Base-by-base conservation (phyloP, 2,113 vertebrate species). In the Strix uralensis region DNA sequence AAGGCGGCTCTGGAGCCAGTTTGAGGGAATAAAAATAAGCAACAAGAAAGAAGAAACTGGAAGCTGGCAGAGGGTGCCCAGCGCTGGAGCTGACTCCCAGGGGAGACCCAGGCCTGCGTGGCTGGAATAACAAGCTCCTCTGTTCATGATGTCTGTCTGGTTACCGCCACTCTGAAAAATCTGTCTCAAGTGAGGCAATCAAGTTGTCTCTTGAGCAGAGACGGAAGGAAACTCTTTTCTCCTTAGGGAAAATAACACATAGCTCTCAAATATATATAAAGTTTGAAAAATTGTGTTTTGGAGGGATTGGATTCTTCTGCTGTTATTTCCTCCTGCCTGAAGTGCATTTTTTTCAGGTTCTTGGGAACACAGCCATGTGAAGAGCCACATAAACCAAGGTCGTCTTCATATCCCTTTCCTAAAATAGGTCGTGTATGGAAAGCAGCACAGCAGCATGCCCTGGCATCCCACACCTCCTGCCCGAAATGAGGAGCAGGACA, bases 181-280 rank as follows among this genome's bases (percentile, higher is more conserved):
- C 73, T 87, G 78, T 91, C 95, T 95, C 94, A 91, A 91, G 94
- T 80, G 86, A 97, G 79, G 89, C 89, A 96, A 96, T 97, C 95
- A 94, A 95, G 94, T 44, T 95, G 89, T 95, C 91, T 97, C 91
- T 95, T 94, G 85, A 89, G 81, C 81, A 86, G 65, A 94, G 72
- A 89, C 1, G 11, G 95, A 92, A 89, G 83, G 77, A 91, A 95
- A 95, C 73, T 80, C 84, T 95, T 85, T 91, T 97, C 49, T 87
- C 90, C 89, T 92, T 66, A 81, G 91, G 95, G 89, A 95, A 94
- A 96, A 95, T n/a, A 94, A 65, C 66, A 61, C 0, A 2, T 49
- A 94, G 73, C 58, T 82, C 66, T 87, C 78, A 91, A 92, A 95
- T 79, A 96, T 26, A 94, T 86, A 93, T 84, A 71, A 88, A 89